Evolutionary conservation across 2,888 invertebrate species (phyloP), one percentile per base, ranked within the genome.

Genomic region (Eugnorisma glareosa): DNA sequence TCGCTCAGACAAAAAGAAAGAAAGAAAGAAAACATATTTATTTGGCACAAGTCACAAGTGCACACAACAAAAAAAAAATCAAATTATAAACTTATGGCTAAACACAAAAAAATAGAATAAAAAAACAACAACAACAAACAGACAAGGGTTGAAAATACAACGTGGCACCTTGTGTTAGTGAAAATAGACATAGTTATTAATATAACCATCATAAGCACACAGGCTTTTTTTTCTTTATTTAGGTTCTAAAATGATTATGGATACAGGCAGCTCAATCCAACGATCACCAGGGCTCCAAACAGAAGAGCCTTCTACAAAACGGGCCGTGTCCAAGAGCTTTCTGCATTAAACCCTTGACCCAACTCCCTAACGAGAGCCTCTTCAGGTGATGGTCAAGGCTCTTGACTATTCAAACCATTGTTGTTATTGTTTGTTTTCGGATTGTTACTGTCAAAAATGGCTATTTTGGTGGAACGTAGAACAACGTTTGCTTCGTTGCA

Each of bases 371-470:
- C 83, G 64, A 83, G 79, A 66, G 13, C 18, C 59, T 79, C 68
- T 78, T 51, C 83, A 78, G 80, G 37, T 83, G 83, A 64, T 45
- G 57, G 79, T 66, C 83, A 79, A 79, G 37, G 64, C 79, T 79
- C 51, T 69, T 59, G 48, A 31, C 83, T 40, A 45, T 0, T 67
- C 28, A 48, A 67, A 54, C 45, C 61, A 66, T 67, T 83, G 43
- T 74, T 37, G 18, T 76, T 66, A 21, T 61, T n/a, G 37, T 64
- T 15, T 64, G n/a, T 77, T 67, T 45, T 82, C 37, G n/a, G 31
- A 67, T 31, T 54, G 15, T 45, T 51, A 48, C 54, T n/a, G 45
- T 31, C 31, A 28, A 45, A 7, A 54, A 54, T 51, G 5, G 1
- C 24, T 40, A 43, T 61, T 73, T 48, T 40, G 28, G 40, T 71